Evolutionary conservation across 2,888 invertebrate species (phyloP), one percentile per base, ranked within the genome.

Genomic region (Trissoscelio sp.): DNA sequence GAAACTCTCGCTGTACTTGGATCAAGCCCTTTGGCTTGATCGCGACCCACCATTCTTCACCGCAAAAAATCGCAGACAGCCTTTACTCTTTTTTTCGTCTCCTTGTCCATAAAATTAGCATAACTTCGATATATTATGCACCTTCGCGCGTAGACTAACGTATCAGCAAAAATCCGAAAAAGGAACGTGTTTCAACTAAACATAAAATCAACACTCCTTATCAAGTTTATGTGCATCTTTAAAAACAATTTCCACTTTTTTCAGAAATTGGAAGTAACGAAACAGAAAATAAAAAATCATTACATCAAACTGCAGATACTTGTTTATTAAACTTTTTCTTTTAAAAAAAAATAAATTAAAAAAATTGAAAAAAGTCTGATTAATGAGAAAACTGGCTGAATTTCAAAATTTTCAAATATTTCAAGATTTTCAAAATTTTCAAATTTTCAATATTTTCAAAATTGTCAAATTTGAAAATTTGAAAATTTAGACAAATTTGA

Each of bases 71-170:
- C 81, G 69, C 81, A 78, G 81, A 81, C 78, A 81, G 73, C 69
- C 77, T 73, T 67, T 73, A 57, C 62, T 78, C 77, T 79, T 82
- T 79, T 70, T 81, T 79, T 78, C 60, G 82, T 82, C 84, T 57
- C 79, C 60, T 73, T 81, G 80, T 80, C 84, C 85, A 84, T 86
- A 86, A 87, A 88, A 88, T 88, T 88, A 88, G 86, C 88, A 88
- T 88, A 88, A 88, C 86, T 86, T 74, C 83, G 83, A 87, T 86
- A 86, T 86, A 84, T 87, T 87, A 86, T 86, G 70, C 78, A 69
- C 44, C 75, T 78, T 81, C 78, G 57, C 78, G 66, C 74, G 64
- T 57, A 48, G 42, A 67, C 60, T 11, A 48, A 34, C 69, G 44
- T 72, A 66, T 81, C 60, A 64, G 64, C 46, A 31, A 70, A 70